Percentiles rank a stretch among this genome's conserved stretches.
phyloP scores from a whole-genome alignment of 2,888 invertebrate species.

The Alitta virens region DNA sequence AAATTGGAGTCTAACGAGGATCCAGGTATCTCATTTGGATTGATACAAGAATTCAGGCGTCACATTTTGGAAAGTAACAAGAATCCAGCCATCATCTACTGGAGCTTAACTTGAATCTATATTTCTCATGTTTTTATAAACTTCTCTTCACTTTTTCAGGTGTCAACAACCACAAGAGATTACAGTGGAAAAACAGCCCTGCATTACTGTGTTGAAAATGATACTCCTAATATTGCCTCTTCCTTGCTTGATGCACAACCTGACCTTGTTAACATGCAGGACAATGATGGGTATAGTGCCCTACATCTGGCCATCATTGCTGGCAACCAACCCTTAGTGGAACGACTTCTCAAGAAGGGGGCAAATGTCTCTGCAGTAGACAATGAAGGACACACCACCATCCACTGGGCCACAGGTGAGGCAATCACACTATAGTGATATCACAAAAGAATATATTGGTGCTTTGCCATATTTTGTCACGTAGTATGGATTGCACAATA shows the following conservation, averaged over 20 bases:
- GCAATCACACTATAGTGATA: too few relatives aligned
- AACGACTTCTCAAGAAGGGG: slow-evolving; percentile 80
- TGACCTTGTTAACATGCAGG: slow-evolving; percentile 51
- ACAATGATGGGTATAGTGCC: slow-evolving; percentile 80
- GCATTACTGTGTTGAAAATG: slow-evolving; percentile 83
- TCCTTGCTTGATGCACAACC: slow-evolving; percentile 76
- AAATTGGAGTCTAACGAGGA: too few relatives aligned
- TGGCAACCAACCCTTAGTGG: slow-evolving; percentile 60
- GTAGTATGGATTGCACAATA: too few relatives aligned
- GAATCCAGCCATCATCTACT: too few relatives aligned
- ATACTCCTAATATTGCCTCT: slow-evolving; percentile 68
- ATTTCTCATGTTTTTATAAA: neutral
- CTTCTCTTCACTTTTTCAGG: slow-evolving; percentile 3
- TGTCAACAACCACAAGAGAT: slow-evolving; percentile 30
- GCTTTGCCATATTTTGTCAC: too few relatives aligned
- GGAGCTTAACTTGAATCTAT: neutral
- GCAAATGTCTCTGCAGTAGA: slow-evolving; percentile 89
- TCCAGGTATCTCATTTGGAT: too few relatives aligned
- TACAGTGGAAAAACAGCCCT: slow-evolving; percentile 67
- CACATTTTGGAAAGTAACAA: too few relatives aligned
- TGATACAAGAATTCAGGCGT: too few relatives aligned
- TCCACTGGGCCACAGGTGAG: slow-evolving; percentile 97
- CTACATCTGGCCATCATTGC: slow-evolving; percentile 82
- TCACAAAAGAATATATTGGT: too few relatives aligned
- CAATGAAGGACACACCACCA: slow-evolving; percentile 89